Evolutionary conservation across 2,113 vertebrate species (phyloP).

Genomic region (Malaclemys terrapin): DNA sequence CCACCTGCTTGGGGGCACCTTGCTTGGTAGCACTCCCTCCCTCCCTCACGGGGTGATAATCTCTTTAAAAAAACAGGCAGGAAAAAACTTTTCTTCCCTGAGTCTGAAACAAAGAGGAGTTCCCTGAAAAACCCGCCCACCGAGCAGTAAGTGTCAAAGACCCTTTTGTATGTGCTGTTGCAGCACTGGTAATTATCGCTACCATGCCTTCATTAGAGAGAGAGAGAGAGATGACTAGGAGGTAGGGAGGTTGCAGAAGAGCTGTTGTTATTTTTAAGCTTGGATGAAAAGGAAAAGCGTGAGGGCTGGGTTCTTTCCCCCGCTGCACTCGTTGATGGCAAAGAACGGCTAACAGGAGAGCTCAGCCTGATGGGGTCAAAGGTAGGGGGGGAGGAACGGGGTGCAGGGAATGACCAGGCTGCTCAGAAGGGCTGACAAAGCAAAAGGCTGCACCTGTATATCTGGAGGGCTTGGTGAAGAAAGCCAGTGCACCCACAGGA

Average conservation of each 20-base stretch:
- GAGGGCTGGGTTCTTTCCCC: conserved; percentile 50
- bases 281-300: conserved; percentile 31
- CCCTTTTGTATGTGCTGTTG: conserved; percentile 50
- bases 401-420: background rate
- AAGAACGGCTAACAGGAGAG: background rate
- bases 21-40: background rate
- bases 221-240: conserved; percentile 24
- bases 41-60: background rate
- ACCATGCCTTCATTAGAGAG: conserved; percentile 49
- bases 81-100: background rate
- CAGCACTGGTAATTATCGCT: conserved; percentile 29
- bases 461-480: background rate
- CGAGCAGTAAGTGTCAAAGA: conserved; percentile 62
- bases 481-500: background rate
- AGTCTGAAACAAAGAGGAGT: conserved; percentile 34
- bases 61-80: background rate
- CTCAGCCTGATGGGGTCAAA: background rate
- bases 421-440: background rate
- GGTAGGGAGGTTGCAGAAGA: conserved; percentile 37
- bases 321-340: background rate
- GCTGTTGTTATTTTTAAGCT: conserved; percentile 70
- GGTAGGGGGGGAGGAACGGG: background rate
- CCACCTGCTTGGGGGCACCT: background rate
- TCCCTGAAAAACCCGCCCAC: conserved; percentile 49
- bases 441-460: background rate